phyloP scores from a whole-genome alignment of 2,113 vertebrate genomes.

The Megaceryle torquata region DNA sequence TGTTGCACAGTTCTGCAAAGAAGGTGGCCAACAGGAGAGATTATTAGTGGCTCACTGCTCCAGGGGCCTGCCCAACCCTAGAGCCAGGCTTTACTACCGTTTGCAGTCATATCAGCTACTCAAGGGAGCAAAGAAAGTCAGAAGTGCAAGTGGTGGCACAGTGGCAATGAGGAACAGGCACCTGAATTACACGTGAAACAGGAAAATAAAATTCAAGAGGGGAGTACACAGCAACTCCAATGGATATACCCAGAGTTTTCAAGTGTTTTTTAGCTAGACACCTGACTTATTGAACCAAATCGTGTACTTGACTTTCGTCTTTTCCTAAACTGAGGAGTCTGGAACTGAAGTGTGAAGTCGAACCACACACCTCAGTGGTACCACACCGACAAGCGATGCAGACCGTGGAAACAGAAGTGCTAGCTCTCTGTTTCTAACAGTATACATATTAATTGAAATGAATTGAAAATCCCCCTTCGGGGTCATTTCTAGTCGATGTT shows the following conservation, averaged over 20 bases:
- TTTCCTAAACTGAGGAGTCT: background rate
- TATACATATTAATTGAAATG: background rate
- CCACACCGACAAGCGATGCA: background rate
- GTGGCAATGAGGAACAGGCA: background rate
- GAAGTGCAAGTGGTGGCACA: background rate
- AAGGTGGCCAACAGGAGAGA: background rate
- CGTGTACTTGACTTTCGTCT: background rate
- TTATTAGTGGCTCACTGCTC: background rate
- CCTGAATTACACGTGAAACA: background rate
- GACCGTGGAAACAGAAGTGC: background rate
- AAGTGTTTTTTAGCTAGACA: background rate
- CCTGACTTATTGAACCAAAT: background rate
- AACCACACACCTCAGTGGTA: background rate
- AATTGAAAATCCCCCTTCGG: background rate
- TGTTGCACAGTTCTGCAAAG: background rate
- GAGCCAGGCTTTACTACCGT: rapidly evolving
- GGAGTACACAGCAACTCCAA: background rate
- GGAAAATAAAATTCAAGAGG: background rate
- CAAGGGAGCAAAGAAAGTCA: background rate
- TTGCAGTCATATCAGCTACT: background rate
- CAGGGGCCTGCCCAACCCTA: too few species aligned
- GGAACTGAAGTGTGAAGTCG: background rate
- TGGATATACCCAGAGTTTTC: background rate
- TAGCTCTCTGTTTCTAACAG: background rate
- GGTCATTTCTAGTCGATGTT: background rate